Evolutionary conservation across 2,888 invertebrate species (phyloP).

Genomic region (Allacma fusca): DNA sequence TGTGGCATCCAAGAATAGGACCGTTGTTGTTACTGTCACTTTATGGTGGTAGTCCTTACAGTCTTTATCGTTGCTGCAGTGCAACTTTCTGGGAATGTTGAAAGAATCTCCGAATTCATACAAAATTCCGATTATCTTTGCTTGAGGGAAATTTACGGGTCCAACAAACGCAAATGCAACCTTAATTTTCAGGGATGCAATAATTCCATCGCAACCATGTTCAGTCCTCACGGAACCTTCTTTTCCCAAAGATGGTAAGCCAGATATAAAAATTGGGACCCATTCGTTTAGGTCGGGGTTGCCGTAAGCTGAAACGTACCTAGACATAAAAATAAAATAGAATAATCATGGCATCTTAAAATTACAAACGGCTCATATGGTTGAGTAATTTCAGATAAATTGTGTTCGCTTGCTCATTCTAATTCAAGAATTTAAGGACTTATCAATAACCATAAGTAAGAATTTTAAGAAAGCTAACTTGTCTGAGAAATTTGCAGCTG

Average conservation of each 20-base stretch:
- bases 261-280: slow-evolving; percentile 14
- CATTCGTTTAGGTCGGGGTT: slow-evolving; percentile 63
- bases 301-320: slow-evolving; percentile 65
- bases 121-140: slow-evolving; percentile 66
- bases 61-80: slow-evolving; percentile 37
- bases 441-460: too few species aligned
- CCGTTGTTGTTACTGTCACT: slow-evolving; percentile 64
- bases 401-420: too few species aligned
- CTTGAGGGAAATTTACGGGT: slow-evolving; percentile 65
- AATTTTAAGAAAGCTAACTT: slow-evolving; percentile 17
- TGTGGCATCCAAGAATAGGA: slow-evolving; percentile 68
- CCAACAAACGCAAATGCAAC: slow-evolving; percentile 68
- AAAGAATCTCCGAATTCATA: slow-evolving; percentile 56
- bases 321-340: slow-evolving; percentile 61
- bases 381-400: too few species aligned
- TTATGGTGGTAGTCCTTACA: slow-evolving; percentile 48
- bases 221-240: slow-evolving; percentile 46
- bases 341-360: background rate
- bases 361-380: too few species aligned
- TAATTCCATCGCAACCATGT: slow-evolving; percentile 64
- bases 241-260: slow-evolving; percentile 19
- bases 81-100: slow-evolving; percentile 45
- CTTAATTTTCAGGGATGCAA: slow-evolving; percentile 64
- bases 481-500: slow-evolving; percentile 17
- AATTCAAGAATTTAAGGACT: too few species aligned